These are phyloP conservation scores for Grammatotria lemairii DNA, from an alignment of 2,113 vertebrate genomes.

Conservation along the genomic window DNA sequence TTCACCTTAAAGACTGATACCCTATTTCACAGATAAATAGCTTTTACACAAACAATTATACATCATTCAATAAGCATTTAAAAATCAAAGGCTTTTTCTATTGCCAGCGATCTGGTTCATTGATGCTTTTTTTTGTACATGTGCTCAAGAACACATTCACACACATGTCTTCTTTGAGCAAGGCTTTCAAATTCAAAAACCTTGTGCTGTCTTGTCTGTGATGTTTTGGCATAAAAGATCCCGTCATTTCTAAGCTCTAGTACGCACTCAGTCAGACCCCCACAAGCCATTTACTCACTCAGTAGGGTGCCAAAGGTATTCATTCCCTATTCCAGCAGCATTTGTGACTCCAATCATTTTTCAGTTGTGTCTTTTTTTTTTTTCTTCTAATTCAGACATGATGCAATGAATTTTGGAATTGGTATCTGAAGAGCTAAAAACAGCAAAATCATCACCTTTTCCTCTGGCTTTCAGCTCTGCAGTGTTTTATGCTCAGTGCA, in stretches of 20 bases:
- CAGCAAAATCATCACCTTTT: neutral
- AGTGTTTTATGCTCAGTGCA: neutral
- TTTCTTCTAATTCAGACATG: neutral
- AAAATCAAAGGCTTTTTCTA: neutral
- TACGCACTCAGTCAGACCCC: neutral
- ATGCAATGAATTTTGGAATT: neutral
- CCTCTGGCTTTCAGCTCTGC: neutral
- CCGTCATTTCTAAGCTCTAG: neutral
- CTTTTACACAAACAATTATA: neutral
- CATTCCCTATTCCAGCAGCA: neutral
- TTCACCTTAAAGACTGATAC: conserved; percentile 2
- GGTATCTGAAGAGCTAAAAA: neutral
- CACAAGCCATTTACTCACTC: conserved; percentile 25
- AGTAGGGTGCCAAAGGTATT: conserved; percentile 13
- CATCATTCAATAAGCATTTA: neutral
- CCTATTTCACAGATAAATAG: neutral
- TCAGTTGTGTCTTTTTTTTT: conserved; percentile 3
- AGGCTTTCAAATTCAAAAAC: conserved; percentile 27
- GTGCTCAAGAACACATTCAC: neutral
- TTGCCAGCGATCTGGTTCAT: neutral
- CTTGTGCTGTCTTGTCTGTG: neutral
- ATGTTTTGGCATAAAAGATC: conserved; percentile 11
- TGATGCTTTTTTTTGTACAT: neutral
- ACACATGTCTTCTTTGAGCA: neutral
- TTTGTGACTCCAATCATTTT: conserved; percentile 30